phyloP scores from a whole-genome alignment of 2,888 invertebrate species.

The Cryptocheilus praepositus region DNA sequence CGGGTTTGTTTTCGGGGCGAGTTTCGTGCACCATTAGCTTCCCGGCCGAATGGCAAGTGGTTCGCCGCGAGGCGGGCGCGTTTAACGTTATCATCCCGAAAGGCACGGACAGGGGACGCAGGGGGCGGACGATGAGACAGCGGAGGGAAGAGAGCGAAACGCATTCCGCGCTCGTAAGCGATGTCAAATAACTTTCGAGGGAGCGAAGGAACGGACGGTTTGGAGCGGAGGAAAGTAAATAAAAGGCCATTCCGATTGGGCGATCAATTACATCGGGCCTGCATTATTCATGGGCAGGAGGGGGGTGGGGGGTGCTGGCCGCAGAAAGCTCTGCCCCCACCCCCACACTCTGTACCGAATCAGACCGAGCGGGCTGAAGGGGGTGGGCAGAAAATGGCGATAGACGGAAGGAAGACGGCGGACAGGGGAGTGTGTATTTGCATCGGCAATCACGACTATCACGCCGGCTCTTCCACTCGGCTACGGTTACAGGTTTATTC shows the following conservation, averaged over 20 bases:
- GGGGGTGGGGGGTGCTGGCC: slow-evolving; percentile 67
- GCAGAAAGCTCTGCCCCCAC: slow-evolving; percentile 67
- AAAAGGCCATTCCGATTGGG: slow-evolving; percentile 75
- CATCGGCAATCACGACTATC: slow-evolving; percentile 69
- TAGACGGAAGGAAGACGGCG: slow-evolving; percentile 42
- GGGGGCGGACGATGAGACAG: neutral
- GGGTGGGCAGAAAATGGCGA: slow-evolving; percentile 20
- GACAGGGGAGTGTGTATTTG: slow-evolving; percentile 64
- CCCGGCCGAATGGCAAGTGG: slow-evolving; percentile 32
- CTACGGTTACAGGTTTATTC: slow-evolving; percentile 54
- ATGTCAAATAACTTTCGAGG: slow-evolving; percentile 71
- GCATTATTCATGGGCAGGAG: slow-evolving; percentile 73
- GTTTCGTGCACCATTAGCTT: slow-evolving; percentile 35
- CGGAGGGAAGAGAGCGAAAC: slow-evolving; percentile 50
- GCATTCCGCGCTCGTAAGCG: slow-evolving; percentile 67
- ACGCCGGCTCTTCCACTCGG: slow-evolving; percentile 55
- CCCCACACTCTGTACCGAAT: slow-evolving; percentile 42
- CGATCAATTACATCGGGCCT: slow-evolving; percentile 73
- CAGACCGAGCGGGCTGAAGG: slow-evolving; percentile 38
- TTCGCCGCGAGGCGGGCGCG: slow-evolving; percentile 20
- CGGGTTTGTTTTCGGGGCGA: slow-evolving; percentile 5
- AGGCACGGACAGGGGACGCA: slow-evolving; percentile 20
- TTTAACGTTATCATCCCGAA: slow-evolving; percentile 47
- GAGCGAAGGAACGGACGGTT: slow-evolving; percentile 63
- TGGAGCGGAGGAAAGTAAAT: slow-evolving; percentile 72